Percentiles rank a stretch among this genome's conserved stretches.
These are phyloP conservation scores for Corythaixoides concolor DNA, from an alignment of 2,113 vertebrate genomes.

Conservation along the genomic window DNA sequence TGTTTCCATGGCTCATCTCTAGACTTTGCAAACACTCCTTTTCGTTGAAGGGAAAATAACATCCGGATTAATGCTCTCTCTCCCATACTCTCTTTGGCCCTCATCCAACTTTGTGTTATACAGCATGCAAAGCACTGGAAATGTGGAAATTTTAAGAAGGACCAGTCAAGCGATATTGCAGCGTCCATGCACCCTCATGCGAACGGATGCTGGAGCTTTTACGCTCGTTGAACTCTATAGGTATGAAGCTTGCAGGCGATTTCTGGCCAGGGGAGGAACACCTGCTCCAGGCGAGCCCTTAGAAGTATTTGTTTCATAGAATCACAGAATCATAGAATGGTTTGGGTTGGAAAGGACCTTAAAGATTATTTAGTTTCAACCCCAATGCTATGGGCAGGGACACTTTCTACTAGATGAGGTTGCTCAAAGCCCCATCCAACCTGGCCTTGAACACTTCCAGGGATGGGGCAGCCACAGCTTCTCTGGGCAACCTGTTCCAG, in stretches of 20 bases:
- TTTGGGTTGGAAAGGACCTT: no score
- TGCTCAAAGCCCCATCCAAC: no score
- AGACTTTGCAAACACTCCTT: background rate
- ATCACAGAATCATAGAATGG: no score
- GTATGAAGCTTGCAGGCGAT: background rate
- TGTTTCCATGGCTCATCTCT: background rate
- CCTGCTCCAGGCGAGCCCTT: background rate
- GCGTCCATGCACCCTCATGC: accelerated
- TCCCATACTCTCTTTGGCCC: background rate
- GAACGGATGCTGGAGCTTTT: background rate
- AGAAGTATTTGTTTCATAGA: background rate
- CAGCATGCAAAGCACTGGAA: background rate
- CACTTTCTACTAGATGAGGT: no score
- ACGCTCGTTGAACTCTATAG: accelerated
- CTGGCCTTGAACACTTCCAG: no score
- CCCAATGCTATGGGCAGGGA: no score
- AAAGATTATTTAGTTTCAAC: no score
- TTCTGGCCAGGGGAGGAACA: background rate
- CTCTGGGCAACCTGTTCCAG: no score
- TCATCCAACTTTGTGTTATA: background rate
- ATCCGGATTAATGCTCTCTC: no score
- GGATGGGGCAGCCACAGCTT: no score
- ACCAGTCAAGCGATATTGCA: background rate
- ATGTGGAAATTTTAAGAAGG: background rate
- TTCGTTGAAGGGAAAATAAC: background rate